Evolutionary conservation across 2,113 vertebrate species (phyloP), one percentile per base, ranked within the genome.

Genomic region (Boleophthalmus pectinirostris): DNA sequence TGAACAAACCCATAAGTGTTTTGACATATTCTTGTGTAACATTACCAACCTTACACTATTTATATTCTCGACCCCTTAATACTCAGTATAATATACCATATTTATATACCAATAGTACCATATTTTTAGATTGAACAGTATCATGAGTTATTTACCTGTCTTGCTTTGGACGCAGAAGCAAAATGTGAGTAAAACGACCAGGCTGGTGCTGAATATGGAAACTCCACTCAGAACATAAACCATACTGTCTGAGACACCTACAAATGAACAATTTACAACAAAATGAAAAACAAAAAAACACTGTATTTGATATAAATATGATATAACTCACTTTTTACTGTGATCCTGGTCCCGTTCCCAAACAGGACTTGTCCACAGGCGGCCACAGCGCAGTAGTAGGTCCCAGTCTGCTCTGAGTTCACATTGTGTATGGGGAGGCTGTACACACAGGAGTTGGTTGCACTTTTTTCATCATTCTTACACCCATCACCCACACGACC

Each of bases 401-500:
- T 54, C 18, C 18, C 51, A 20, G 51, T n/a, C 18, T 54, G 51
- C 20, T n/a, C 51, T n/a, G 51, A 43, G 51, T 7, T 54, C 51
- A n/a, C 18, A 8, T 21, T 54, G 4, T n/a, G 18, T 54, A n/a
- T 54, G 18, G 18, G 51, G 51, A 54, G 51, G 20, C 51, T 54
- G 51, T 54, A 20, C 20, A 54, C 10, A n/a, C 51, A 54, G 51
- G 66, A 86, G 49, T 15, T 69, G 58, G 64, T 86, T 47, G 74
- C 74, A 53, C 57, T 73, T 75, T 66, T 3, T 0, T 35, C 2
- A 63, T 78, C 69, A 24, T 18, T 73, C 63, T 80, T 60, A 80
- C 89, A 86, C 47, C 69, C 60, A 73, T 60, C 68, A 9, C 7
- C 10, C 29, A 29, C 29, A 10, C 21, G 68, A 2, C 53, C 75